phyloP scores from a whole-genome alignment of 2,888 invertebrate species.

The Dryobota labecula region DNA sequence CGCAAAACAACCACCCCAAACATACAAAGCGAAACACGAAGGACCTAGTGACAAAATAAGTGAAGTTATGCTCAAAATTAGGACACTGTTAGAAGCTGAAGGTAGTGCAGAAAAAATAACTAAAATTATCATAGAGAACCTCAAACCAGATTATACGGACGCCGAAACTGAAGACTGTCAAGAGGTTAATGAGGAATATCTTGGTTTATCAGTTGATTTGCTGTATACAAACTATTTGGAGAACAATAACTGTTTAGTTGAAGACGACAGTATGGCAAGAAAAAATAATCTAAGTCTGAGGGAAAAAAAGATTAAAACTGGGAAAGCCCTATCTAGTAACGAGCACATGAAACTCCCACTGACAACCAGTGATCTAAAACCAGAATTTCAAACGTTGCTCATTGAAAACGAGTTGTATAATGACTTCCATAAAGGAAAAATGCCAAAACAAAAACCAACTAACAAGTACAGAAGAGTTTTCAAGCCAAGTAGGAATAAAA shows the following conservation, averaged over 20 bases:
- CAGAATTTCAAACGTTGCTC: constrained; percentile 22
- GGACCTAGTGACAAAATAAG: constrained; percentile 41
- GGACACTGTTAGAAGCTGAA: constrained; percentile 38
- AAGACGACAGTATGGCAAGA: constrained; percentile 25
- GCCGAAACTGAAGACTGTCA: constrained; percentile 41
- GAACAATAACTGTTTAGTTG: constrained; percentile 43
- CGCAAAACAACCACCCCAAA: constrained; percentile 14
- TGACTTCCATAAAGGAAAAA: constrained; percentile 22
- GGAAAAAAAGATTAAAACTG: background rate
- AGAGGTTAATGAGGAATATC: constrained; percentile 47
- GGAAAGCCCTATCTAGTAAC: background rate
- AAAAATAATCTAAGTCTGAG: constrained; percentile 4
- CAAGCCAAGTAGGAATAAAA: constrained; percentile 13
- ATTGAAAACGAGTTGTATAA: constrained; percentile 30
- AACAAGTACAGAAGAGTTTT: constrained; percentile 19
- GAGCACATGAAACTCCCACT: background rate
- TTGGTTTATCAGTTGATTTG: constrained; percentile 44
- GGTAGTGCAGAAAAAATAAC: constrained; percentile 40
- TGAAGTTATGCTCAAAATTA: constrained; percentile 33
- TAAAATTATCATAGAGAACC: constrained; percentile 36
- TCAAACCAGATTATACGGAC: constrained; percentile 48
- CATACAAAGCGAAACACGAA: constrained; percentile 33
- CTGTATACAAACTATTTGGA: constrained; percentile 53
- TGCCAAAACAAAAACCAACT: background rate
- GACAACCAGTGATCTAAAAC: background rate